These are phyloP conservation scores for Pomphorhynchus laevis DNA, from an alignment of 1,140 invertebrate species.

Conservation along the genomic window DNA sequence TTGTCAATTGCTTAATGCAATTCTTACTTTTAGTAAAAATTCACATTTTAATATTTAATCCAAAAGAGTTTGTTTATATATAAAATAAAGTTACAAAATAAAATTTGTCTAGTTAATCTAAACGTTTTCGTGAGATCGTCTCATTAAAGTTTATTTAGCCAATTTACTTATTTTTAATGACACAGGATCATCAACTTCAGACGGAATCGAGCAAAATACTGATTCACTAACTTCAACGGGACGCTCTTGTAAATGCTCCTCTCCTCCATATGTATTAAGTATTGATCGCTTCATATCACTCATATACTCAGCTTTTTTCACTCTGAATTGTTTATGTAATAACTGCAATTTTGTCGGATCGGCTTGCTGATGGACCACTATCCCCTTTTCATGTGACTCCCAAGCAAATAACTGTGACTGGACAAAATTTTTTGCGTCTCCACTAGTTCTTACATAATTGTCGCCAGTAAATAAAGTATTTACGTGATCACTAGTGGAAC, in stretches of 20 bases:
- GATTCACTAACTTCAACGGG: conserved; percentile 22
- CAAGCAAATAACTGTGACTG: conserved; percentile 78
- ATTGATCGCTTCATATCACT: conserved; percentile 33
- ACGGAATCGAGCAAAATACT: no score
- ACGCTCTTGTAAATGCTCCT: conserved; percentile 48
- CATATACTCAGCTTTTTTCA: conserved; percentile 52
- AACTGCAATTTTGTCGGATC: conserved; percentile 84
- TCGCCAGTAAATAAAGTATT: conserved; percentile 39
- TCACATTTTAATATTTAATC: no score
- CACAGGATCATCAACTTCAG: no score
- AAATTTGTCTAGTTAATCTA: no score
- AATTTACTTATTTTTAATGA: no score
- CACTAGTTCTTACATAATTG: conserved; percentile 63
- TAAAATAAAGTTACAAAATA: no score
- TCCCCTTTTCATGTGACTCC: conserved; percentile 53
- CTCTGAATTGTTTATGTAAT: conserved; percentile 49
- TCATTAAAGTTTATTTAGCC: no score
- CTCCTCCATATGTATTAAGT: conserved; percentile 51
- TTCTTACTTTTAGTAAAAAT: no score
- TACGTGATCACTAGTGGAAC: conserved; percentile 6
- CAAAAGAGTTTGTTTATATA: no score
- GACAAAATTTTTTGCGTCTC: conserved; percentile 57
- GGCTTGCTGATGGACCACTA: conserved; percentile 72
- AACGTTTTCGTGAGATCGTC: no score
- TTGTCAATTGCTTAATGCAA: no score